These are phyloP conservation scores for Cardiocondyla obscurior DNA, from an alignment of 1,140 invertebrate genomes.

Conservation along the genomic window DNA sequence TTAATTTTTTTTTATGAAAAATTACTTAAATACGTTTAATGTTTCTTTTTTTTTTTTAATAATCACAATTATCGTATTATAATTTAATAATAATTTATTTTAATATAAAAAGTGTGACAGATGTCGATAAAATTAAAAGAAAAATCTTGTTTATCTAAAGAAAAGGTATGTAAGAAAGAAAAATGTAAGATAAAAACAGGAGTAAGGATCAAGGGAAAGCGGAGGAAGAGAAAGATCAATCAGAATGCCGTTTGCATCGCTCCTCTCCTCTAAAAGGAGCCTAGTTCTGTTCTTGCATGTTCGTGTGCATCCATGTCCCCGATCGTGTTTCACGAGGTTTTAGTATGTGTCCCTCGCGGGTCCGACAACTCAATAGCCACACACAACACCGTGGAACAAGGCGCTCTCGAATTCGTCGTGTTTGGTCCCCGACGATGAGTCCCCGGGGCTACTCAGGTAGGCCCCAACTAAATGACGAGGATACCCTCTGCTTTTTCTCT, in stretches of 20 bases:
- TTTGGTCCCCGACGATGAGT: conserved; percentile 69
- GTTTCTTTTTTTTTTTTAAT: not conserved
- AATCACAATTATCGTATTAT: not conserved
- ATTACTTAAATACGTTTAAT: not conserved
- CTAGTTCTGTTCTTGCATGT: conserved; percentile 75
- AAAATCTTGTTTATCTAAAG: not conserved
- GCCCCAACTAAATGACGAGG: conserved; percentile 66
- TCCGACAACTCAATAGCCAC: conserved; percentile 77
- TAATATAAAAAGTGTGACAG: not conserved
- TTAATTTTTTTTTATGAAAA: not conserved
- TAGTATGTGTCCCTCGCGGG: conserved; percentile 74
- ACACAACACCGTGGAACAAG: conserved; percentile 73
- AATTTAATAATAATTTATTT: not conserved
- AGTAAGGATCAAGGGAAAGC: not conserved
- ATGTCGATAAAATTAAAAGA: not conserved
- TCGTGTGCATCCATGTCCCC: conserved; percentile 77
- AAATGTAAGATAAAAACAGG: not conserved
- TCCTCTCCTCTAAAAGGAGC: conserved; percentile 53
- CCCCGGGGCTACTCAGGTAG: conserved; percentile 76
- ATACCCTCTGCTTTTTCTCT: conserved; percentile 33
- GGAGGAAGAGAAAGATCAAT: conserved; percentile 60
- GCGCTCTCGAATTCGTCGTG: conserved; percentile 63
- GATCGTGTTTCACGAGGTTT: conserved; percentile 78
- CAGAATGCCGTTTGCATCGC: conserved; percentile 67
- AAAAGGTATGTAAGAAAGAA: conserved; percentile 1